These are phyloP conservation scores for Lathamus discolor DNA, from an alignment of 2,113 vertebrate genomes.

Conservation along the genomic window DNA sequence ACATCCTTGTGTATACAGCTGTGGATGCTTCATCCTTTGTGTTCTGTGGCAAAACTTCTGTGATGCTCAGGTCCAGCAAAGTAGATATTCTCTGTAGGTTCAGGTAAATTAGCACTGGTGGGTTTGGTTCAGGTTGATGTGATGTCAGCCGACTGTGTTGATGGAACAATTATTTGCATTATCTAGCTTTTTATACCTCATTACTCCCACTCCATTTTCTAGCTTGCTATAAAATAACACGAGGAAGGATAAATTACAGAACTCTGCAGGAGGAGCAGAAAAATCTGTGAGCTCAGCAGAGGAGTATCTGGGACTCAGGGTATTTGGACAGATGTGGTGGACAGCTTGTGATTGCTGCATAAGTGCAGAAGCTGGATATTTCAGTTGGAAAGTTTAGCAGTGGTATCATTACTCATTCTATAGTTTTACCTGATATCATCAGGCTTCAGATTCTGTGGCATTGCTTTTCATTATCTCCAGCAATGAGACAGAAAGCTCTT, in stretches of 20 bases:
- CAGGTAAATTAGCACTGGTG: background rate
- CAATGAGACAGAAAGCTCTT: background rate
- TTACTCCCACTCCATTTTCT: background rate
- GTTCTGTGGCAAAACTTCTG: background rate
- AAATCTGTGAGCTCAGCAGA: background rate
- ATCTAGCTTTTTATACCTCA: background rate
- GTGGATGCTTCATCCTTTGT: background rate
- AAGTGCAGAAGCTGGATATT: background rate
- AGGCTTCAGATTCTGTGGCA: background rate
- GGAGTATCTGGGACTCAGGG: background rate
- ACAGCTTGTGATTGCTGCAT: background rate
- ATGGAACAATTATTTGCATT: background rate
- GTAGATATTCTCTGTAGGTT: background rate
- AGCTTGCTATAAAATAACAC: background rate
- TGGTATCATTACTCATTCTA: background rate
- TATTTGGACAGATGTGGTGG: background rate
- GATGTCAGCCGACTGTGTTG: background rate
- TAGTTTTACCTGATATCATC: background rate
- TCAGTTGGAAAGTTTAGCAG: background rate
- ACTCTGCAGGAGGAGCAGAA: background rate
- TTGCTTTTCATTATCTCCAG: background rate
- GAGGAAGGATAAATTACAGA: background rate
- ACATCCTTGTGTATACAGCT: accelerated
- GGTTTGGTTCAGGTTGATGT: background rate
- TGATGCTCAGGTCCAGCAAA: background rate